These are phyloP conservation scores for Drosophila parthenogenetica DNA, from an alignment of 2,888 invertebrate species.

Conservation along the genomic window DNA sequence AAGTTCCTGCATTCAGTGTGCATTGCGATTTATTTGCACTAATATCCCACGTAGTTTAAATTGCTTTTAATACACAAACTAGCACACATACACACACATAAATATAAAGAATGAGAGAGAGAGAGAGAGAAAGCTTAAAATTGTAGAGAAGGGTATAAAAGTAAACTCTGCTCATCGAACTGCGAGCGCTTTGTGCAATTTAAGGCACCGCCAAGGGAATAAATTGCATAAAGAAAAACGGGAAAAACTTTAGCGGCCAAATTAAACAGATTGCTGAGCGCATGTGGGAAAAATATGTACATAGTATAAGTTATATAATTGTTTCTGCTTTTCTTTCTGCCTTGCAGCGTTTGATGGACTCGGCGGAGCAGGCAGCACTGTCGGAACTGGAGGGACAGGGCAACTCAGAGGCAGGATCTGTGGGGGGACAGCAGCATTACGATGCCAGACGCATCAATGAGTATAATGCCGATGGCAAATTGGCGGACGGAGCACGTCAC, in stretches of 20 bases:
- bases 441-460: constrained; percentile 93
- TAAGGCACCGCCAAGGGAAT: constrained; percentile 61
- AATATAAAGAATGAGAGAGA: constrained; percentile 8
- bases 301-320: neutral
- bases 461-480: constrained; percentile 90
- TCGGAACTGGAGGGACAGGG: constrained; percentile 87
- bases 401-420: constrained; percentile 48
- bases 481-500: constrained; percentile 89
- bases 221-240: constrained; percentile 74
- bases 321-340: neutral
- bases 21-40: constrained; percentile 45
- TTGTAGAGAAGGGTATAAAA: constrained; percentile 18
- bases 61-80: constrained; percentile 38
- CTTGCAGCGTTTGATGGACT: constrained; percentile 94
- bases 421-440: constrained; percentile 87
- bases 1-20: constrained; percentile 40
- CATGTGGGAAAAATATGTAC: neutral
- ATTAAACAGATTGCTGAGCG: constrained; percentile 65
- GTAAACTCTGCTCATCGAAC: constrained; percentile 58
- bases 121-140: constrained; percentile 1
- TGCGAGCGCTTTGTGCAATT: constrained; percentile 70
- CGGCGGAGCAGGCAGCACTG: constrained; percentile 94
- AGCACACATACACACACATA: constrained; percentile 24
- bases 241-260: constrained; percentile 57
- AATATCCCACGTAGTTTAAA: constrained; percentile 50